A percentile compares a stretch with the other conserved stretches of the same genome.
These are phyloP conservation scores for Heliconius congener DNA, from an alignment of 1,140 invertebrate species.

Conservation along the genomic window DNA sequence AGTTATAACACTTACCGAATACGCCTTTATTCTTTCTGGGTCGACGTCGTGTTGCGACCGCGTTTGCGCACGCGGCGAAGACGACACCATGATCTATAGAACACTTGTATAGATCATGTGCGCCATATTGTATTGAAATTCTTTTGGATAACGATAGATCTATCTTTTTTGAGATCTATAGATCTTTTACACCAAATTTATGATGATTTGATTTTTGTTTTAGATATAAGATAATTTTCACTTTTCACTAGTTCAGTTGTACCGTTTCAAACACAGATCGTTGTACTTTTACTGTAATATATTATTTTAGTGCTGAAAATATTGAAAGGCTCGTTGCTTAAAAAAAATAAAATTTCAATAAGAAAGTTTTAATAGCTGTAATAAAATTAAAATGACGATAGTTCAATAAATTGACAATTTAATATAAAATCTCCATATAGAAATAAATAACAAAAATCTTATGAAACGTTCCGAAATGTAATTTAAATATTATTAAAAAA, in stretches of 20 bases:
- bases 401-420: no score
- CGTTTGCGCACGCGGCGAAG: conserved; percentile 73
- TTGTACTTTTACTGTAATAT: not conserved
- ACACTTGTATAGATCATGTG: conserved; percentile 49
- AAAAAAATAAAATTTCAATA: no score
- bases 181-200: not conserved
- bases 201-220: not conserved
- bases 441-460: no score
- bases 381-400: no score
- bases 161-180: not conserved
- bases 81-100: conserved; percentile 76
- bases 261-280: not conserved
- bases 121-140: conserved; percentile 33
- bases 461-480: no score
- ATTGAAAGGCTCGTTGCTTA: conserved; percentile 16
- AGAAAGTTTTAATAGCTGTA: no score
- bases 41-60: conserved; percentile 73
- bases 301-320: not conserved
- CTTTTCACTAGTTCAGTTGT: not conserved
- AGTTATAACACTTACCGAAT: conserved; percentile 63
- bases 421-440: no score
- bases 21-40: conserved; percentile 76
- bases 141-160: not conserved
- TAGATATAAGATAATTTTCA: not conserved
- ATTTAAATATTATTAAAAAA: no score